Evolutionary conservation across 1,140 invertebrate genomes (phyloP), one percentile per base, ranked within the genome.

Genomic region (Stegodyphus dumicola): DNA sequence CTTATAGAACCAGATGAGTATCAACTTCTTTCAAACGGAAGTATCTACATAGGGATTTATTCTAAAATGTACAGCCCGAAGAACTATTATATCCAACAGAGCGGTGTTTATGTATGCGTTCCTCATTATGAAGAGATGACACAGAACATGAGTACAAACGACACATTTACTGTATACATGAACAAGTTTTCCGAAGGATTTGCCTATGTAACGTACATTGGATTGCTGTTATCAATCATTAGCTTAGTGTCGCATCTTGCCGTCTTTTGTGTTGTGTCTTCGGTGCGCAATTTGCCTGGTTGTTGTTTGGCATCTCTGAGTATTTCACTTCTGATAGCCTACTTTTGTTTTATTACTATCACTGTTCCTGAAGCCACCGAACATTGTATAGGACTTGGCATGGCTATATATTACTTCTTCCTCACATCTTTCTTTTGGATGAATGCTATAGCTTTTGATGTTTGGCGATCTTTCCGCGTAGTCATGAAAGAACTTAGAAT

Each of bases 351-450:
- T 88, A 87, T 90, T 4, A 89, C 90, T 11, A 90, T 90, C 49
- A 17, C 53, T 52, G 2, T 85, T 90, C 17, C 90, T 90, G 66
- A 71, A 48, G 18, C 48, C 17, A n/a, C 53, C 5, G 11, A 6
- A 9, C 85, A 49, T 9, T 92, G 92, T 85, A 88, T 88, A 6
- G 87, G 89, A 0, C 88, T 92, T 9, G 93, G 91, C 0, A 88
- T 92, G 0, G 77, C 90, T n/a, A 90, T 92, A 3, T 92, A 93
- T 83, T 93, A 92, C 88, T 88, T 90, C 53, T 93, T 93, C 88
- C 89, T 93, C 52, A 90, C 92, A 0, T 91, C 93, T 0, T 93
- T 93, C 87, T 92, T 92, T 84, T 93, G 93, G 93, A 93, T 93
- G 92, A 92, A 92, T 67, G 91, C 92, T 4, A 91, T 94, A 89